Evolutionary conservation across 2,113 vertebrate genomes (phyloP), one percentile per base, ranked within the genome.

Genomic region (Nesoenas mayeri): DNA sequence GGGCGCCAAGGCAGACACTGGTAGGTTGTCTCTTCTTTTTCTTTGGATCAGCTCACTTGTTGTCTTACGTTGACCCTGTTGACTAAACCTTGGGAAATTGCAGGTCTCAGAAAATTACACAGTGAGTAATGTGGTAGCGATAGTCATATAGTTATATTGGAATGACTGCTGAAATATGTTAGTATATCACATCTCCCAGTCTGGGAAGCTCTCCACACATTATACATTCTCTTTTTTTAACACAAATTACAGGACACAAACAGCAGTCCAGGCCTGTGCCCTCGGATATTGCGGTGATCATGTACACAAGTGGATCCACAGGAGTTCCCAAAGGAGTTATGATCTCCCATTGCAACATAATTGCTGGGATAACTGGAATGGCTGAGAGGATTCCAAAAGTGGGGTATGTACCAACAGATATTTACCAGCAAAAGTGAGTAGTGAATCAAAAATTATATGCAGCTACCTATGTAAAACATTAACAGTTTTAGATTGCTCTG

Each of bases 301-400:
- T 99, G 99, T 99, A 99, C 91, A 99, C 99, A 51, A 99, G 99
- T 42, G 99, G 99, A 12, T 99, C 99, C 87, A 99, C 99, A 2
- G 99, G 99, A 48, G 47, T 98, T 42, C 99, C 99, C 14, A 99
- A 99, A 94, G 99, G 99, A 20, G 99, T 99, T 89, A 98, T 99
- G 98, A 99, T 99, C 96, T 99, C 99, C 21, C 99, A 99, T 31
- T 98, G 98, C 94, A 99, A 99, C 97, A 97, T 99, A 67, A 98
- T 99, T 62, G 98, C 99, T 54, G 98, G 98, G 32, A 98, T 99
- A 96, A 98, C 99, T 7, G 99, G 99, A 73, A 99, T 99, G 98
- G 98, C 98, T 3, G 98, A 99, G 88, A 98, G 99, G 94, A 99
- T 99, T 89, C 98, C 99, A 40, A 97, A 98, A 48, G 95, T 99